Evolutionary conservation across 2,113 vertebrate species (phyloP).

Genomic region (Chaenogobius annularis): DNA sequence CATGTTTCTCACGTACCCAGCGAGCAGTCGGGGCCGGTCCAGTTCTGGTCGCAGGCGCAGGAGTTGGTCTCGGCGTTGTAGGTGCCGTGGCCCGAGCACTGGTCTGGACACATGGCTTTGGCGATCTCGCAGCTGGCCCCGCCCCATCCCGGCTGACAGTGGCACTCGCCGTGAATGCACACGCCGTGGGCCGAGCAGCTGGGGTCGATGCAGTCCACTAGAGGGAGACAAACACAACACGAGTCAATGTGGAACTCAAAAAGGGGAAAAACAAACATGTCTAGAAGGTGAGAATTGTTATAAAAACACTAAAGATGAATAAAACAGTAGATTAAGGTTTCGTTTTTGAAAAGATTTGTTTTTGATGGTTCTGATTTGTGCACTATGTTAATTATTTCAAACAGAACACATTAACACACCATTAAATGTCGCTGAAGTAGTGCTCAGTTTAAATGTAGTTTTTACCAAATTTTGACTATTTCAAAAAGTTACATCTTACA

Average conservation of each 20-base stretch:
- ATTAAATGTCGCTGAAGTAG: too few relatives aligned
- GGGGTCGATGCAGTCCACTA: slow-evolving; percentile 95
- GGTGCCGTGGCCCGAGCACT: slow-evolving; percentile 96
- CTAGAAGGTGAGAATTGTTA: too few relatives aligned
- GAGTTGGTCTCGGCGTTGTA: slow-evolving; percentile 87
- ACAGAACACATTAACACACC: too few relatives aligned
- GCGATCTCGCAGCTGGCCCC: slow-evolving; percentile 92
- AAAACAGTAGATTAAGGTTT: too few relatives aligned
- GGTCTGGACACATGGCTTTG: slow-evolving; percentile 95
- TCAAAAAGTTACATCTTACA: too few relatives aligned
- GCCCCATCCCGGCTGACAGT: slow-evolving; percentile 93
- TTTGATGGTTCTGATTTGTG: too few relatives aligned
- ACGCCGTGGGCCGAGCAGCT: slow-evolving; percentile 88
- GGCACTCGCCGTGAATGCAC: slow-evolving; percentile 94
- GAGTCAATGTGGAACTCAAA: not conserved
- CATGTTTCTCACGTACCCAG: slow-evolving; percentile 76
- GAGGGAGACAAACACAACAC: slow-evolving; percentile 8
- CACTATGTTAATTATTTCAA: too few relatives aligned
- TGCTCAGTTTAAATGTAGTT: too few relatives aligned
- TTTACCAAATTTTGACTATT: too few relatives aligned
- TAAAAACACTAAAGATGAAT: too few relatives aligned
- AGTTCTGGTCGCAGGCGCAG: slow-evolving; percentile 91
- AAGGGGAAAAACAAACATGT: too few relatives aligned
- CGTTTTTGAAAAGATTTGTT: too few relatives aligned
- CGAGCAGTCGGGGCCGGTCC: slow-evolving; percentile 96